Conservation (phyloP, 1,140 invertebrate genomes). For the Tetramorium parvispinum region DNA sequence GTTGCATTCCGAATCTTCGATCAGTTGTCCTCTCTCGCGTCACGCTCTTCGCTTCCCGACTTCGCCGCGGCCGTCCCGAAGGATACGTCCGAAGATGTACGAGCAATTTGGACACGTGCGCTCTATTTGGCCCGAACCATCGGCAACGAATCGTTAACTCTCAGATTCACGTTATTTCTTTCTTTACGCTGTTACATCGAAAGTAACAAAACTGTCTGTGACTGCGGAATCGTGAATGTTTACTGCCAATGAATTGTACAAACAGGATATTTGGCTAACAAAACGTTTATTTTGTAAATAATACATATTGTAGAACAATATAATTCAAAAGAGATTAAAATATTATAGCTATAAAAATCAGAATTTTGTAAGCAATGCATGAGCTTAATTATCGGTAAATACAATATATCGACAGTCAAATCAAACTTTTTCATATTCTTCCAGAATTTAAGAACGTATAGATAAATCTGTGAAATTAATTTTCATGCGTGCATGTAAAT, state of each 20-base stretch:
- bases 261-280: neutral
- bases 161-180: conserved; percentile 27
- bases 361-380: too few species aligned
- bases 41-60: conserved; percentile 43
- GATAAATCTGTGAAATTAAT: conserved; percentile 16
- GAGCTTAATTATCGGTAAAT: conserved; percentile 2
- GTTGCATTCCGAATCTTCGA: conserved; percentile 57
- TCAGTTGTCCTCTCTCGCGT: conserved; percentile 44
- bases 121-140: conserved; percentile 51
- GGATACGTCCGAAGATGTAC: conserved; percentile 50
- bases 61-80: conserved; percentile 42
- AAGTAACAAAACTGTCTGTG: neutral
- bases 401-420: neutral
- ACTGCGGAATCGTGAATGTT: neutral
- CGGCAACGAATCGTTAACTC: conserved; percentile 45
- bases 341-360: neutral
- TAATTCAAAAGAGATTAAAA: neutral
- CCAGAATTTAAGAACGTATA: neutral
- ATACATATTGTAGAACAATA: neutral
- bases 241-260: neutral
- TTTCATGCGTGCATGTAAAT: neutral
- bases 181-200: neutral
- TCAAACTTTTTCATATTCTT: neutral
- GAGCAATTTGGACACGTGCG: conserved; percentile 55
- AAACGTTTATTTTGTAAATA: neutral